Conservation (phyloP, 2,113 vertebrate species). For the Cryptotis parvus region DNA sequence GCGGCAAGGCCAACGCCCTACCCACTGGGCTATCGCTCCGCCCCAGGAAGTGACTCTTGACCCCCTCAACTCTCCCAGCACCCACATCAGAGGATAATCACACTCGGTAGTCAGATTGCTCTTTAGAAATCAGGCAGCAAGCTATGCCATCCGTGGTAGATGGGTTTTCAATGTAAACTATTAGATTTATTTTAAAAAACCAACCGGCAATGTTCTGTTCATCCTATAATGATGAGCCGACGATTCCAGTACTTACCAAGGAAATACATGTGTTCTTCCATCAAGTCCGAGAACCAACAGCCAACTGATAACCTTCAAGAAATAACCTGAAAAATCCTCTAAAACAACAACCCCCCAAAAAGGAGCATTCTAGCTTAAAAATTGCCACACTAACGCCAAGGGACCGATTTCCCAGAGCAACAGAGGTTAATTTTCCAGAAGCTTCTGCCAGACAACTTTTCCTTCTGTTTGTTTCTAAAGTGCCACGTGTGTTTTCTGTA, state of each 20-base stretch:
- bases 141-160: not conserved
- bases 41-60: constrained; percentile 10
- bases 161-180: not conserved
- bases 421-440: constrained; percentile 8
- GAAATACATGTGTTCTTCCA: not conserved
- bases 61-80: not conserved
- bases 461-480: constrained; percentile 52
- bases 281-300: not conserved
- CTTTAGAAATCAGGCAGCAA: not conserved
- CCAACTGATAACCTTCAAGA: not conserved
- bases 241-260: not conserved
- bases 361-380: constrained; percentile 22
- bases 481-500: constrained; percentile 14
- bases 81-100: not conserved
- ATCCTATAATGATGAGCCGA: not conserved
- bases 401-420: not conserved
- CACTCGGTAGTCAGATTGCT: not conserved
- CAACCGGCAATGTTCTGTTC: not conserved
- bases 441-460: not conserved
- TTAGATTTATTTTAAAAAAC: not conserved
- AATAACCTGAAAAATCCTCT: not conserved
- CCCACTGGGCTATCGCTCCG: not conserved
- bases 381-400: not conserved
- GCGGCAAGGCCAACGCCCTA: no score
- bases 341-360: not conserved